Evolutionary conservation across 1,140 invertebrate genomes (phyloP).

Genomic region (Drosophila pseudoobscura): DNA sequence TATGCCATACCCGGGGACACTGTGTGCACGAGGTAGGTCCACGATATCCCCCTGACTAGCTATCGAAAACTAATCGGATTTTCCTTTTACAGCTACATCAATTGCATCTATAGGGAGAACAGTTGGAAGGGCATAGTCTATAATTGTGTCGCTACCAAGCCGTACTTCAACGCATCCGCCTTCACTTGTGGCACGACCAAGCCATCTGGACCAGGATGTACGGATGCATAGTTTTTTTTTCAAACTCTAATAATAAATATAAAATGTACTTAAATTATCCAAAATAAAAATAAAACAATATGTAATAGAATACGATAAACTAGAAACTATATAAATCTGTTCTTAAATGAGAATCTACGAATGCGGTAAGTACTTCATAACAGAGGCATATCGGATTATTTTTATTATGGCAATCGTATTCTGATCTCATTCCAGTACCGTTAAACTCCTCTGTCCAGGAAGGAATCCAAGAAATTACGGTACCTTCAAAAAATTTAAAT

Average conservation of each 20-base stretch:
- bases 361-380: too few species aligned
- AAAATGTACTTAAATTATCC: not conserved
- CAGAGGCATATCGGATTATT: too few species aligned
- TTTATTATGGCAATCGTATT: too few species aligned
- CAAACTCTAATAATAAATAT: not conserved
- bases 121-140: slow-evolving; percentile 17
- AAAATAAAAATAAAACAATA: not conserved
- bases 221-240: too few species aligned
- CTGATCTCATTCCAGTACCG: too few species aligned
- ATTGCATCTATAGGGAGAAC: slow-evolving; percentile 30
- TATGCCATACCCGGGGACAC: slow-evolving; percentile 67
- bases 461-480: too few species aligned
- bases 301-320: too few species aligned
- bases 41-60: not conserved
- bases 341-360: too few species aligned
- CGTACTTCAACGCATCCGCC: slow-evolving; percentile 45
- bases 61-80: not conserved
- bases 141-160: slow-evolving; percentile 16
- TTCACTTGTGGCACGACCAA: slow-evolving; percentile 26
- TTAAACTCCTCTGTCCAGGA: too few species aligned
- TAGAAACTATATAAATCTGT: too few species aligned
- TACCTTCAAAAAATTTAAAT: too few species aligned
- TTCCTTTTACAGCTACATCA: slow-evolving; percentile 49
- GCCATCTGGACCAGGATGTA: slow-evolving; percentile 45
- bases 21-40: slow-evolving; percentile 52